phyloP scores from a whole-genome alignment of 2,113 vertebrate species.

The Daphoenositta chrysoptera region DNA sequence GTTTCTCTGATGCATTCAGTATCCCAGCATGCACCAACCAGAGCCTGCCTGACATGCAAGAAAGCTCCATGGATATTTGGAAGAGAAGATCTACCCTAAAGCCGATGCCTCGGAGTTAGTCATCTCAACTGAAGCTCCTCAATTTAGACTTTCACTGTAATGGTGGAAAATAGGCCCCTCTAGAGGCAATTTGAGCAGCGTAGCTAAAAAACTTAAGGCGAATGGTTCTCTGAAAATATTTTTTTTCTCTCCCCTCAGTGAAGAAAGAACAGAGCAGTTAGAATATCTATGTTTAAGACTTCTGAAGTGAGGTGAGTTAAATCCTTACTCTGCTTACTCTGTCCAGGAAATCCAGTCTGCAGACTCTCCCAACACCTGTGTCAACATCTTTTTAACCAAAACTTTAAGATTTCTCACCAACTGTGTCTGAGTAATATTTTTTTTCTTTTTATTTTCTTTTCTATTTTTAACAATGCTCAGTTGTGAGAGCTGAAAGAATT shows the following conservation, averaged over 20 bases:
- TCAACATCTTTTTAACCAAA: constrained; percentile 1
- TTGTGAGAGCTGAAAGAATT: constrained; percentile 42
- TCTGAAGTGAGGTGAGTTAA: neutral
- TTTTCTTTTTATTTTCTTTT: neutral
- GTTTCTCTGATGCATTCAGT: neutral
- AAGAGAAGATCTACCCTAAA: neutral
- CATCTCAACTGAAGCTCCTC: neutral
- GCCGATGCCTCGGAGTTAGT: neutral
- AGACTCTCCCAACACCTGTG: neutral
- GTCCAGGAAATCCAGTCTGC: neutral
- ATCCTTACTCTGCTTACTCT: neutral
- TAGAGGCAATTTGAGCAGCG: neutral
- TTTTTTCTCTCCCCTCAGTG: neutral
- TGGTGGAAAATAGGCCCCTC: constrained; percentile 37
- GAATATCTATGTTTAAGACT: neutral
- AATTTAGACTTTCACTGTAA: neutral
- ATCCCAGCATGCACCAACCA: neutral
- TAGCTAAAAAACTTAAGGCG: neutral
- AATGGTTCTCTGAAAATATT: neutral
- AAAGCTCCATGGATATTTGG: neutral
- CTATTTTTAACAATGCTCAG: constrained; percentile 10
- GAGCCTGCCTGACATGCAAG: neutral
- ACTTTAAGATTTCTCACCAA: neutral
- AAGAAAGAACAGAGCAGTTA: neutral
- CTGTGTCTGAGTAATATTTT: neutral